A percentile compares a stretch with the other conserved stretches of the same genome.
These are phyloP conservation scores for Leiothrix lutea DNA, from an alignment of 2,113 vertebrate species.

Conservation along the genomic window DNA sequence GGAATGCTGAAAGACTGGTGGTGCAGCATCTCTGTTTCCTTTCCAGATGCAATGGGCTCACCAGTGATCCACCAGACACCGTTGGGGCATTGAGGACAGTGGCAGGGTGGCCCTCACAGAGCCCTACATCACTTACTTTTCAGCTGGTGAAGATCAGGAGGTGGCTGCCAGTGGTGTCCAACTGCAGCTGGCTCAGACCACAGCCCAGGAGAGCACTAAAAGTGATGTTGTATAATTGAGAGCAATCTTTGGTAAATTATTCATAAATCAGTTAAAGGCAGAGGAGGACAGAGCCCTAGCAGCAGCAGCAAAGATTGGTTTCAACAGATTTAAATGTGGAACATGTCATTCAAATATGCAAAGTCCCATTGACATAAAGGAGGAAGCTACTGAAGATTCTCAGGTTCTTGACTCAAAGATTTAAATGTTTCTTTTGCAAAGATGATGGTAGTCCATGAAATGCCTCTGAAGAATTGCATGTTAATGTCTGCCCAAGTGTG, in stretches of 20 bases:
- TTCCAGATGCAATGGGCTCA: background rate
- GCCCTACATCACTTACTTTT: background rate
- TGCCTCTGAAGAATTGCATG: background rate
- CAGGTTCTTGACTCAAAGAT: background rate
- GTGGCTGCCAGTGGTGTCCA: constrained; percentile 1
- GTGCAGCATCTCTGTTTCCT: background rate
- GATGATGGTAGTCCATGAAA: background rate
- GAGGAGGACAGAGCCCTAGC: background rate
- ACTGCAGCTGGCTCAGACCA: constrained; percentile 53
- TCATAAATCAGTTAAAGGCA: background rate
- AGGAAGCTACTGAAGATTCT: background rate
- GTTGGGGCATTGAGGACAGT: rapidly evolving
- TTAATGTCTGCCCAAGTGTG: background rate
- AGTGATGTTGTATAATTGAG: constrained; percentile 2
- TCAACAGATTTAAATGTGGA: background rate
- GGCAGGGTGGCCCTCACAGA: rapidly evolving
- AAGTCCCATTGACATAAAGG: background rate
- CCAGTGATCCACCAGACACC: rapidly evolving
- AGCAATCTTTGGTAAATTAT: background rate
- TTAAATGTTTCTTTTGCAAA: background rate
- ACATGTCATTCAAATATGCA: background rate
- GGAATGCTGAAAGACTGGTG: background rate
- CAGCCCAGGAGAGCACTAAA: constrained; percentile 42
- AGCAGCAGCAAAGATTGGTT: background rate
- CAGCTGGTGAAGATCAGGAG: constrained; percentile 25